Conservation (phyloP, 2,888 invertebrate genomes). For the Apamea sordens region DNA sequence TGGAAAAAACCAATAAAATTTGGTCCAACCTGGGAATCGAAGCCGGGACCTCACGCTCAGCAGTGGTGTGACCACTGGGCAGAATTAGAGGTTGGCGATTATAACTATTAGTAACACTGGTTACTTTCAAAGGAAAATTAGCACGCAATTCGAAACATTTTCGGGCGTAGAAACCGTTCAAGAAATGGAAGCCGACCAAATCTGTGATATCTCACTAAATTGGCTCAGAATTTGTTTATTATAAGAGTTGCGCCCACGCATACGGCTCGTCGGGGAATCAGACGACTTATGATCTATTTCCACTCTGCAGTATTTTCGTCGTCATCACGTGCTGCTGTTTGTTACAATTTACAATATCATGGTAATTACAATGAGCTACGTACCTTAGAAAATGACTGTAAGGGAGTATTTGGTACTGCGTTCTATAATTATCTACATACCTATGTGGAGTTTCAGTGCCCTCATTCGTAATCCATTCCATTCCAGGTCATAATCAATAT, state of each 20-base stretch:
- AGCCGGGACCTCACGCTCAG: not conserved
- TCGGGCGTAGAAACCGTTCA: not conserved
- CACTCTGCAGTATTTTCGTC: slow-evolving; percentile 34
- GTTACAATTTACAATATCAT: slow-evolving; percentile 23
- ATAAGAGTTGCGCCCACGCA: slow-evolving; percentile 44
- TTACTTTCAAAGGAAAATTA: not conserved
- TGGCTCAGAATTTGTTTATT: slow-evolving; percentile 49
- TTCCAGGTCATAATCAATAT: slow-evolving; percentile 9
- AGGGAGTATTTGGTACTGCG: not conserved
- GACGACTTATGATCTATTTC: slow-evolving; percentile 45
- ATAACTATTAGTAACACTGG: not conserved
- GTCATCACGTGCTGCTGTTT: slow-evolving; percentile 37
- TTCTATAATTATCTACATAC: not conserved
- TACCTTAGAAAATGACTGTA: slow-evolving; percentile 18
- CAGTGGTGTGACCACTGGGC: not conserved
- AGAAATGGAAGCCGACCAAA: slow-evolving; percentile 22
- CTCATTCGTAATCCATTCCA: slow-evolving; percentile 2
- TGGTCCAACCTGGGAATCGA: not conserved
- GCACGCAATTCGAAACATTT: not conserved
- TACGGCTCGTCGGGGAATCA: slow-evolving; percentile 16
- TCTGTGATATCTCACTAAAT: slow-evolving; percentile 45
- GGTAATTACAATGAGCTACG: not conserved
- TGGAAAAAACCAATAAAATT: not conserved
- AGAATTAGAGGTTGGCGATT: not conserved
- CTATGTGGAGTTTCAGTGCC: not conserved